These are phyloP conservation scores for Crotalus viridis DNA, from an alignment of 2,113 vertebrate genomes.

Conservation along the genomic window DNA sequence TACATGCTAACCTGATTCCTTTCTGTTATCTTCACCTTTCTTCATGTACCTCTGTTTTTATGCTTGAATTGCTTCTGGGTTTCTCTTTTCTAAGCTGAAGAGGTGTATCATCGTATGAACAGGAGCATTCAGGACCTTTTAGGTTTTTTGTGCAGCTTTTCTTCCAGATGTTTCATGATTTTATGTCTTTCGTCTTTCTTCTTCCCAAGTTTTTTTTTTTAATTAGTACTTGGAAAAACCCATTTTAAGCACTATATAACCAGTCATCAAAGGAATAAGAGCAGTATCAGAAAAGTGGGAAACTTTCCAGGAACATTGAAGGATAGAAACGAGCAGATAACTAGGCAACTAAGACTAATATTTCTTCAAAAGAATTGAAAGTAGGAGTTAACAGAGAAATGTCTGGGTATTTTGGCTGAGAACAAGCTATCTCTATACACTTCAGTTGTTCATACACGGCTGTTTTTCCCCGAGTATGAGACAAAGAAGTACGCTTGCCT, in stretches of 20 bases:
- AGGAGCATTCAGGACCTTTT: background rate
- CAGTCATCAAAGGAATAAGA: background rate
- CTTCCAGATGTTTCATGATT: background rate
- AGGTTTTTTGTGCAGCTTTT: background rate
- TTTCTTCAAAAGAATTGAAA: background rate
- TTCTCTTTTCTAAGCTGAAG: background rate
- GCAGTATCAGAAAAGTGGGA: slow-evolving; percentile 8
- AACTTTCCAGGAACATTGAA: background rate
- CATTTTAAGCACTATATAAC: background rate
- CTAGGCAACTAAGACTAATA: background rate
- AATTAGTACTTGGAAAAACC: background rate
- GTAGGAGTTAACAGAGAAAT: background rate
- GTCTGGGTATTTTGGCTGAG: background rate
- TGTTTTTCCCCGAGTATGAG: background rate
- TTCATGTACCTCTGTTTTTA: background rate
- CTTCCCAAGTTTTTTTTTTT: background rate
- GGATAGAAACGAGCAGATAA: background rate
- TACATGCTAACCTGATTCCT: background rate
- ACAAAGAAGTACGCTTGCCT: background rate
- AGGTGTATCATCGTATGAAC: background rate
- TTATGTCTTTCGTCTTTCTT: background rate
- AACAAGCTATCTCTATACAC: background rate
- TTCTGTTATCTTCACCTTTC: background rate
- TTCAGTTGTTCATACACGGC: background rate
- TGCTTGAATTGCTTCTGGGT: background rate